Base-by-base conservation (phyloP, 2,797 vertebrate species). In the Protosalanx chinensis region DNA sequence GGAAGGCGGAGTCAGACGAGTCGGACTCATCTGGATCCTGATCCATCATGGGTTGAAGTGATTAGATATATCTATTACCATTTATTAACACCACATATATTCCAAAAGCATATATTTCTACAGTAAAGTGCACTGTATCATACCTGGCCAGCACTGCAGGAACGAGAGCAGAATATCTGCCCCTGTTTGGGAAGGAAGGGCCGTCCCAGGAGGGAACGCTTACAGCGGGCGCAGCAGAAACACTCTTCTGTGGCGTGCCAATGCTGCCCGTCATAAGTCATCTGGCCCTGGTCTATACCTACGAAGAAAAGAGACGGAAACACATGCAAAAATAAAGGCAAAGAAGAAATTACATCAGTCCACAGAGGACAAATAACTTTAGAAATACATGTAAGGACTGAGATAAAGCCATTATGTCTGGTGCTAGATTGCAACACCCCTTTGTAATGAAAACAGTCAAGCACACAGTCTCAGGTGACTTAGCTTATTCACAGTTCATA, bases 241-340 rank as follows among this genome's bases (percentile, higher is more conserved):
- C 97, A 99, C 83, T 95, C 93, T 85, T 99, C 97, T 0, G 96
- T 98, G 65, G 97, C 97, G 0, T 99, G 97, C 97, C 97, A 99
- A 88, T 99, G 97, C 75, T 98, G 97, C 49, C 97, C 97, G 0
- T 98, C 97, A 0, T 98, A 99, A 0, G 97, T 98, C 97, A 99
- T 99, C 85, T 99, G 97, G 68, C 97, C 97, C 86, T 99, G 97
- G 91, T 99, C 97, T 3, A 98, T 98, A 46, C 97, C 97, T 98
- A 78, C 15, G 30, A 16, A n/a, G 62, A 33, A 74, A 16, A 20
- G 10, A 56, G 3, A n/a, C 15, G n/a, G 51, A 56, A n/a, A 4
- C 15, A 56, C 16, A 56, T 16, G 15, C 1, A 56, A 16, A n/a
- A 16, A 56, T 6, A 56, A n/a, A 56, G 51, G 18, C 15, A 16